phyloP scores from a whole-genome alignment of 2,113 vertebrate species.

The Phyllostomus discolor region DNA sequence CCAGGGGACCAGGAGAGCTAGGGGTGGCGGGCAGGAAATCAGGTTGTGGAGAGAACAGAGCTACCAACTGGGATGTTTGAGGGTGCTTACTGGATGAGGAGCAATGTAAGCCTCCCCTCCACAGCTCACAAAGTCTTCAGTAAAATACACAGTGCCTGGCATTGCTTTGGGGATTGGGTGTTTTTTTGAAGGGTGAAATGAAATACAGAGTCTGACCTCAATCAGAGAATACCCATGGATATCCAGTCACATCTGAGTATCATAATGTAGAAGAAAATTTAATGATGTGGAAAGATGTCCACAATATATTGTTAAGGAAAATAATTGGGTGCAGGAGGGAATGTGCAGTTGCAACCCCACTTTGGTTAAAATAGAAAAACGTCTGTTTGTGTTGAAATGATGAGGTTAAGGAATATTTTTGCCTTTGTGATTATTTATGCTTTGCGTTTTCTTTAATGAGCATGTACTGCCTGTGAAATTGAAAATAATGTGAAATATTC shows the following conservation, averaged over 20 bases:
- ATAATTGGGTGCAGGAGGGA: constrained; percentile 1
- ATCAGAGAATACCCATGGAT: neutral
- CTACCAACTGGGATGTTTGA: neutral
- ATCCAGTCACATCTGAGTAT: neutral
- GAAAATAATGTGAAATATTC: neutral
- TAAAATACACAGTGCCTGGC: neutral
- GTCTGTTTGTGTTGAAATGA: neutral
- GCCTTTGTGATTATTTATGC: neutral
- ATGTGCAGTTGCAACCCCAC: neutral
- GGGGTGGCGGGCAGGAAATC: neutral
- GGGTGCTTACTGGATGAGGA: neutral
- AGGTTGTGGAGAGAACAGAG: neutral
- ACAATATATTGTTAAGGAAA: constrained; percentile 23
- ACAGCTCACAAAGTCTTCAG: neutral
- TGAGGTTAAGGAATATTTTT: neutral
- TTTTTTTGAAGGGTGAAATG: neutral
- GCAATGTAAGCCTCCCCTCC: neutral
- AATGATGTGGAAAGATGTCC: neutral
- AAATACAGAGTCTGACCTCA: neutral
- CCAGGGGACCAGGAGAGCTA: neutral
- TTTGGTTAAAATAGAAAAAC: constrained; percentile 32
- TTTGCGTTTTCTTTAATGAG: constrained; percentile 3
- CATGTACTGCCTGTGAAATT: neutral
- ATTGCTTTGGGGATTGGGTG: neutral
- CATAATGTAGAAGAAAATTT: neutral